Conservation (phyloP, 53 echinoderm and acorn worm species). For the Arbacia lixula region DNA sequence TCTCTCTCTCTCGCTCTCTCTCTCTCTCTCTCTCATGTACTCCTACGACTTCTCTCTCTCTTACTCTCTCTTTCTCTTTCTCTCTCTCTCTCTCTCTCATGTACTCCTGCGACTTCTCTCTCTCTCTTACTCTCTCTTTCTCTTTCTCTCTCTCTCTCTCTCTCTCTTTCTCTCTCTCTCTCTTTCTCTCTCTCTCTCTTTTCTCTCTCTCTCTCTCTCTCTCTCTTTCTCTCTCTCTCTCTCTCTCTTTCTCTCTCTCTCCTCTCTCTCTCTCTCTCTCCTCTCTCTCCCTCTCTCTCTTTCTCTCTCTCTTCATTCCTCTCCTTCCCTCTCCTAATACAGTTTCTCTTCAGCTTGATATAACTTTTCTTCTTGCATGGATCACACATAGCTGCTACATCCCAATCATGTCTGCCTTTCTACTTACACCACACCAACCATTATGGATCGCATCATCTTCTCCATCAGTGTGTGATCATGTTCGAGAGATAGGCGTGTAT, state of each 20-base stretch:
- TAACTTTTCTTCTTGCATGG: background rate
- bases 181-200: background rate
- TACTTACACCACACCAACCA: too few species aligned
- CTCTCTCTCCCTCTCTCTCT: too few species aligned
- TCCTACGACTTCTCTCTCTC: background rate
- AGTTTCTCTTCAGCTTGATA: background rate
- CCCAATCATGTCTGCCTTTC: background rate
- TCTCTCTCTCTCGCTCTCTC: too few species aligned
- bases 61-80: background rate
- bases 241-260: background rate
- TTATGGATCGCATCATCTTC: background rate
- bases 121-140: too few species aligned
- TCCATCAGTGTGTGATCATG: slow-evolving; percentile 5
- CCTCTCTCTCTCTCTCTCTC: background rate
- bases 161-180: background rate
- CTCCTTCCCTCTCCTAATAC: too few species aligned
- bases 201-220: background rate
- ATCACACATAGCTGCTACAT: too few species aligned
- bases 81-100: background rate
- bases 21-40: too few species aligned
- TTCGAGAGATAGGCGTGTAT: background rate
- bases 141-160: background rate
- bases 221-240: background rate
- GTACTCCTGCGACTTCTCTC: background rate
- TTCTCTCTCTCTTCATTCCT: background rate